Percentiles rank a stretch among this genome's conserved stretches.
Evolutionary conservation across 2,113 vertebrate species (phyloP).

Genomic region (Sapayoa aenigma): DNA sequence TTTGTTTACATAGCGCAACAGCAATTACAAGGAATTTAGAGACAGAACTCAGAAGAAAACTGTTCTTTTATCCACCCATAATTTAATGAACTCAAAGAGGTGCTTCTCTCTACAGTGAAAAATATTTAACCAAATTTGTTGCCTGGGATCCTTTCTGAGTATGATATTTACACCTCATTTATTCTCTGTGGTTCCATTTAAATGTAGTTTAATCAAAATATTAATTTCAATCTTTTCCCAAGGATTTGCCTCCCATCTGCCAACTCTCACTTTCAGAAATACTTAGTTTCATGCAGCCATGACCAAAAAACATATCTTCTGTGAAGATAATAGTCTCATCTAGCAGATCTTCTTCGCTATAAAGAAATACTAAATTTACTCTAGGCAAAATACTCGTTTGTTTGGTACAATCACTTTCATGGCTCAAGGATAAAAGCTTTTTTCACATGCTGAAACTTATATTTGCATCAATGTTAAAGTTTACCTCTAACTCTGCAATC

Average conservation of each 20-base stretch:
- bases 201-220: conserved; percentile 26
- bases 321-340: neutral
- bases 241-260: conserved; percentile 23
- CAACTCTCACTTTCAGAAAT: neutral
- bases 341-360: neutral
- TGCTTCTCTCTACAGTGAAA: neutral
- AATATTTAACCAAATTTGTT: neutral
- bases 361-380: neutral
- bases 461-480: neutral
- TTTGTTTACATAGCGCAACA: neutral
- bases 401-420: neutral
- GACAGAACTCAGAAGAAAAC: neutral
- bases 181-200: conserved; percentile 9
- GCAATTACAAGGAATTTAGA: conserved; percentile 20
- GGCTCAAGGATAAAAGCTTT: neutral
- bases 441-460: neutral
- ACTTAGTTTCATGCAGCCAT: neutral
- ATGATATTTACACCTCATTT: neutral
- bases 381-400: neutral
- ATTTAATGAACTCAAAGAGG: neutral
- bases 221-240: conserved; percentile 42
- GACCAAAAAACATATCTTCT: neutral
- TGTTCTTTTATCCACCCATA: conserved; percentile 44
- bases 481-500: neutral
- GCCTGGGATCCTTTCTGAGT: neutral